phyloP scores from a whole-genome alignment of 2,797 vertebrate genomes.

The Phylloscopus collybita region DNA sequence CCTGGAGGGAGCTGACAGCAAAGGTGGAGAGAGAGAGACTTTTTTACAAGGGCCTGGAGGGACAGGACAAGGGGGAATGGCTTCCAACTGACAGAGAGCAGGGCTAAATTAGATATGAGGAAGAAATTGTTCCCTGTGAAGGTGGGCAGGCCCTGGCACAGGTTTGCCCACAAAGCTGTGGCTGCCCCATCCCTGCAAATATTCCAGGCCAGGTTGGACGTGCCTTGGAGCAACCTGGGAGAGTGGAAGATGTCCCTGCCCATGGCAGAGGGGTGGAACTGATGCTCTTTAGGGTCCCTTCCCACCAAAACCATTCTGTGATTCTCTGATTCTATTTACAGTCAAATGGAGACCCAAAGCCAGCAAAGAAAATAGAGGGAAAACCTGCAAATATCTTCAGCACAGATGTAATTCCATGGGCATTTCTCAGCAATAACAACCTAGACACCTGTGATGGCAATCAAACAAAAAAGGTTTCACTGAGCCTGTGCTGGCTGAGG shows the following conservation, averaged over 20 bases:
- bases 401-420: neutral
- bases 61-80: neutral
- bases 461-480: neutral
- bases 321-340: neutral
- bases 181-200: neutral
- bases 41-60: neutral
- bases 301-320: neutral
- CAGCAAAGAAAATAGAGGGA: neutral
- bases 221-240: fast-evolving
- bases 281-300: neutral
- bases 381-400: neutral
- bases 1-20: neutral
- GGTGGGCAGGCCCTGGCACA: neutral
- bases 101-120: neutral
- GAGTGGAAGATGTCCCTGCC: neutral
- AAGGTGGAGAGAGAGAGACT: neutral
- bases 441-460: neutral
- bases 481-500: neutral
- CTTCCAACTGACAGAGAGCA: neutral
- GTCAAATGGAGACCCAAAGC: neutral
- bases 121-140: neutral
- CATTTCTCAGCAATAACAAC: neutral
- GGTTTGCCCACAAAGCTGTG: fast-evolving
- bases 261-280: neutral
- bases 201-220: fast-evolving